Evolutionary conservation across 2,113 vertebrate genomes (phyloP), one percentile per base, ranked within the genome.

Genomic region (Fulmarus glacialis): DNA sequence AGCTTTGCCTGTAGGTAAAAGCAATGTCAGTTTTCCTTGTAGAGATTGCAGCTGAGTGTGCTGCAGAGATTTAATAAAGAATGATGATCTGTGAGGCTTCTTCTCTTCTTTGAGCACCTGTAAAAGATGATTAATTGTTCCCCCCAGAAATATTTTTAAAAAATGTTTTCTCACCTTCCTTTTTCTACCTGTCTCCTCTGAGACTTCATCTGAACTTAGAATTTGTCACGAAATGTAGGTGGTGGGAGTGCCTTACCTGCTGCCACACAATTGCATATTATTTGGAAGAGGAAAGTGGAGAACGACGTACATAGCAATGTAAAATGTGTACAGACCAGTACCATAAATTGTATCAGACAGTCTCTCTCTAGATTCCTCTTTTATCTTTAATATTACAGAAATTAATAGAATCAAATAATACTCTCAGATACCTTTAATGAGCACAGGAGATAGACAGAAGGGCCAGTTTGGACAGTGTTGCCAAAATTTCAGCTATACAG

Each of bases 1-100:
- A 82, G 10, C 77, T 91, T 63, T 95, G 83, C 83, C 73, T 79
- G 77, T 66, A 89, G 72, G 72, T 91, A 90, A 96, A 92, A 96
- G 6, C 30, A 58, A 60, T 64, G 52, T 72, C 47, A 43, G 36
- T 64, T 82, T 93, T 89, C 47, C 38, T 66, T 63, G 53, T 38
- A 67, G 55, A 93, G 68, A 64, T 55, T 87, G 59, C 66, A 87
- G 13, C 60, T 72, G 60, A 74, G 68, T 56, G 81, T 5, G 5
- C 52, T 71, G 38, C 27, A 79, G 40, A 89, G 64, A 78, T 82
- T 90, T 94, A 92, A 94, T 96, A 89, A 72, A 87, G 72, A 89
- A 79, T 74, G 47, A 75, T 67, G 83, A 60, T 75, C 64, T 87
- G 34, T 63, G 55, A 84, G 64, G 29, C n/a, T 85, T 27, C 64